phyloP scores from a whole-genome alignment of 2,797 vertebrate genomes.

The Borostomias antarcticus region DNA sequence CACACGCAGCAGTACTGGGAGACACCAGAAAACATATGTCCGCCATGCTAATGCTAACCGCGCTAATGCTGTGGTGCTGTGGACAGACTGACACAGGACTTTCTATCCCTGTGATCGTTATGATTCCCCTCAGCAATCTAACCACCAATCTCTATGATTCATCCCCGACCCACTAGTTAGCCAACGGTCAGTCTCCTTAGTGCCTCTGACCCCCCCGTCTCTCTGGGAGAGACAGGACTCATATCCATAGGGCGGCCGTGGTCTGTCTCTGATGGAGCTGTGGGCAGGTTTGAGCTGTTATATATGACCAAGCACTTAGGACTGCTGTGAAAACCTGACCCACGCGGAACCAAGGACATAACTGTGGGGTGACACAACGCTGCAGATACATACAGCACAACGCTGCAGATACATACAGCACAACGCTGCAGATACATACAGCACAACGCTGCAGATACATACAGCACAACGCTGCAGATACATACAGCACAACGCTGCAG shows the following conservation, averaged over 20 bases:
- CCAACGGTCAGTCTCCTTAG: background rate
- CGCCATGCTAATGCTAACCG: too few species aligned
- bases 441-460: background rate
- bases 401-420: background rate
- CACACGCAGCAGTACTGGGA: too few species aligned
- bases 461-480: background rate
- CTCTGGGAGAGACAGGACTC: background rate
- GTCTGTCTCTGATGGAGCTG: background rate
- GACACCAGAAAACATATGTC: too few species aligned
- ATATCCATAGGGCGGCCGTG: constrained; percentile 9
- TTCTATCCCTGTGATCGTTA: too few species aligned
- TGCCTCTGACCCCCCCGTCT: background rate
- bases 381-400: background rate
- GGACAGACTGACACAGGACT: too few species aligned
- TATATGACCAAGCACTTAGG: constrained; percentile 18
- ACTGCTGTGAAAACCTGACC: constrained; percentile 18
- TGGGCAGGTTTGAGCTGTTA: constrained; percentile 10
- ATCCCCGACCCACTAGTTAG: too few species aligned
- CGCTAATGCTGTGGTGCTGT: too few species aligned
- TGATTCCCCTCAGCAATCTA: too few species aligned
- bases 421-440: background rate
- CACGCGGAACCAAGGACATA: constrained; percentile 17
- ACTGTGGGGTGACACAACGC: background rate
- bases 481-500: background rate
- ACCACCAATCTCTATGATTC: too few species aligned